These are phyloP conservation scores for Dolichallabes microphthalmus DNA, from an alignment of 2,113 vertebrate genomes.

Conservation along the genomic window DNA sequence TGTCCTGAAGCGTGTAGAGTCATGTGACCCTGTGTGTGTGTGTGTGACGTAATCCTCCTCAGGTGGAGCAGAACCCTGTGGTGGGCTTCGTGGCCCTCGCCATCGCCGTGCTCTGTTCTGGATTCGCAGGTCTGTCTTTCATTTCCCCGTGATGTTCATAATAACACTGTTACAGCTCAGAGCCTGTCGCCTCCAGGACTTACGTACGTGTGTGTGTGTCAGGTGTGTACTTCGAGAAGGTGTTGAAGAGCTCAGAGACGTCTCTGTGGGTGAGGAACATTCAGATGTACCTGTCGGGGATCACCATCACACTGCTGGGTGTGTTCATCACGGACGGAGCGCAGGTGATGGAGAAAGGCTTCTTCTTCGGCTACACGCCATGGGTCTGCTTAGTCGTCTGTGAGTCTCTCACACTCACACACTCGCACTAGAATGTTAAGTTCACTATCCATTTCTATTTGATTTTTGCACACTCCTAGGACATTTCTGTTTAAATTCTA, in stretches of 20 bases:
- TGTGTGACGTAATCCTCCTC: conserved; percentile 25
- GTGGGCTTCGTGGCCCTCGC: conserved; percentile 86
- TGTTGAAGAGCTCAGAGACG: conserved; percentile 95
- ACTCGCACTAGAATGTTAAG: not conserved
- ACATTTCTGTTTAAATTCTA: too few species aligned
- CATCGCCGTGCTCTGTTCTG: conserved; percentile 91
- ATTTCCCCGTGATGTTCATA: not conserved
- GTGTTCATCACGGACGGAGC: conserved; percentile 82
- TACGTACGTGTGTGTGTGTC: conserved; percentile 39
- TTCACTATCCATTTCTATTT: not conserved
- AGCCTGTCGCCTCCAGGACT: not conserved
- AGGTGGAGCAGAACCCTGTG: conserved; percentile 90
- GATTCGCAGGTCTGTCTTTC: conserved; percentile 90
- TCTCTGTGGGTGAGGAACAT: conserved; percentile 99
- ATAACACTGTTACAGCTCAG: not conserved
- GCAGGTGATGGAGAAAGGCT: conserved; percentile 85
- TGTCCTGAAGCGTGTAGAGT: not conserved
- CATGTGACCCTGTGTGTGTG: not conserved
- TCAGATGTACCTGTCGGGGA: conserved; percentile 97
- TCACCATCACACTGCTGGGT: conserved; percentile 81
- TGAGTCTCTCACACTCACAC: conserved; percentile 71
- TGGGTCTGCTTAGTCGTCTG: conserved; percentile 89
- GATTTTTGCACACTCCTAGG: not conserved
- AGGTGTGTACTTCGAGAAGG: conserved; percentile 99
- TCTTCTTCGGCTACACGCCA: conserved; percentile 91